These are phyloP conservation scores for Mirounga angustirostris DNA, from an alignment of 2,113 vertebrate genomes.

Conservation along the genomic window DNA sequence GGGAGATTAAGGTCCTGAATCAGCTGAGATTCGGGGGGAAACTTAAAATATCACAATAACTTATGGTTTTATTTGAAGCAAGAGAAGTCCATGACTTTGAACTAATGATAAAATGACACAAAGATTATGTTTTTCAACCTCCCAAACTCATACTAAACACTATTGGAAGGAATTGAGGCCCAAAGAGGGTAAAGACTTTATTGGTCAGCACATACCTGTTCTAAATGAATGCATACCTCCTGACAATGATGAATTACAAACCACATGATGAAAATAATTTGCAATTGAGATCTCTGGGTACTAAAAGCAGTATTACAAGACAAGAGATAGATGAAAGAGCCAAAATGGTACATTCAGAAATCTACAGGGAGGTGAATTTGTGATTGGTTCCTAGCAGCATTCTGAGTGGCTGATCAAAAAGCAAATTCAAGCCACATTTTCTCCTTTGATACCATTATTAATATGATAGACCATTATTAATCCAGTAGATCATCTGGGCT, in stretches of 20 bases:
- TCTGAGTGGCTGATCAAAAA: not conserved
- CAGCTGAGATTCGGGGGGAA: not conserved
- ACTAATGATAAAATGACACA: not conserved
- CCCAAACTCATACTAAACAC: not conserved
- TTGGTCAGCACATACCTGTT: not conserved
- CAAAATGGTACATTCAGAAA: not conserved
- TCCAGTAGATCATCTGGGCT: not conserved
- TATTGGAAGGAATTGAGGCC: not conserved
- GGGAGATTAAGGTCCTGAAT: not conserved
- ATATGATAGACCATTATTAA: not conserved
- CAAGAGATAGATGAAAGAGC: not conserved
- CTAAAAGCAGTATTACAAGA: not conserved
- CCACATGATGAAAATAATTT: conserved; percentile 17
- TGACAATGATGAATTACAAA: not conserved
- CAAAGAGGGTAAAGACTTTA: not conserved
- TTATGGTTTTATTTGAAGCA: not conserved
- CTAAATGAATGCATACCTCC: not conserved
- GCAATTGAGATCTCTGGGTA: not conserved
- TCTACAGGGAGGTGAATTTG: not conserved
- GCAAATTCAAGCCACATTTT: not conserved
- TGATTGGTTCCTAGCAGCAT: not conserved
- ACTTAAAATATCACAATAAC: not conserved
- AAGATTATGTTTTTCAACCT: conserved; percentile 17
- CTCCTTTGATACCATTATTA: not conserved
- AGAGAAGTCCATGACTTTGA: not conserved